Conservation (phyloP, 2,888 invertebrate species). For the Phoronis australis region DNA sequence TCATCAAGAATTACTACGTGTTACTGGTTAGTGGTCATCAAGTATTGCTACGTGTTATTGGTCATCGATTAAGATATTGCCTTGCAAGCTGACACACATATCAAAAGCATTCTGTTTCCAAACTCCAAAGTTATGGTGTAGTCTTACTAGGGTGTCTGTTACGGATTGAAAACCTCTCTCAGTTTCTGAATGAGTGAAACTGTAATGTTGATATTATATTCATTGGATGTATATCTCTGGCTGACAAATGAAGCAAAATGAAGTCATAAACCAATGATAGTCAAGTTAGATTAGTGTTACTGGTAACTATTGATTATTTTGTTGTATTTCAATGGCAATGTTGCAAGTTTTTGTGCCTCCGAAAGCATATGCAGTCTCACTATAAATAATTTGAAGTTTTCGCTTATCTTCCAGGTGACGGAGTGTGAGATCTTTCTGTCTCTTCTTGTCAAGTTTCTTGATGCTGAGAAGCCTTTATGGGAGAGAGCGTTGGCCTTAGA, state of each 20-base stretch:
- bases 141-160: not conserved
- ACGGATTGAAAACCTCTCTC: too few relatives aligned
- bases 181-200: too few relatives aligned
- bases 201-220: too few relatives aligned
- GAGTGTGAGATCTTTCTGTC: conserved; percentile 99
- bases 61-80: not conserved
- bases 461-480: conserved; percentile 94
- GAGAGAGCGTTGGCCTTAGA: conserved; percentile 91
- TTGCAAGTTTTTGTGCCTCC: too few relatives aligned
- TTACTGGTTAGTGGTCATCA: conserved; percentile 65
- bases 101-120: not conserved
- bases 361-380: too few relatives aligned
- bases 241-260: too few relatives aligned
- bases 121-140: not conserved
- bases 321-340: too few relatives aligned
- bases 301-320: too few relatives aligned
- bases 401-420: conserved; percentile 66
- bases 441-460: conserved; percentile 91
- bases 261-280: too few relatives aligned
- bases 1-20: conserved; percentile 88
- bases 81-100: not conserved
- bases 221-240: too few relatives aligned
- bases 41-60: not conserved
- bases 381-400: too few relatives aligned
- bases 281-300: too few relatives aligned